phyloP scores from a whole-genome alignment of 2,113 vertebrate species.

The Pogona vitticeps region DNA sequence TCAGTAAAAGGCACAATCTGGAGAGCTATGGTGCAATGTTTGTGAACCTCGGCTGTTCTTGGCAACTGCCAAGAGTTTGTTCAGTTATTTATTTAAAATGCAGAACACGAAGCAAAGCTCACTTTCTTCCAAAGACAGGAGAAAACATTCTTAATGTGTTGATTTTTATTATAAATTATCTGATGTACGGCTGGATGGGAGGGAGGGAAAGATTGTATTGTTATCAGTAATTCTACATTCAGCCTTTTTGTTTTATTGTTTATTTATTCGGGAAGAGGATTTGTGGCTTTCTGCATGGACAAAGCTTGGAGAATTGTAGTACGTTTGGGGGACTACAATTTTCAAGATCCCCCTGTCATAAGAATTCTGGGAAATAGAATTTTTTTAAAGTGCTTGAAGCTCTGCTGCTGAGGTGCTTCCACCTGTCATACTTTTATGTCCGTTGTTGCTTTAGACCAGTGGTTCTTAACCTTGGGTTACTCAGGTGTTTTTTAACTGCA shows the following conservation, averaged over 20 bases:
- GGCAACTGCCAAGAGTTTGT: neutral
- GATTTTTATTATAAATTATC: neutral
- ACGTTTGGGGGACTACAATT: too few species aligned
- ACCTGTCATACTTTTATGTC: neutral
- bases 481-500: too few species aligned
- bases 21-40: slow-evolving; percentile 16
- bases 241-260: neutral
- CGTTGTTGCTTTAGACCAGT: too few species aligned
- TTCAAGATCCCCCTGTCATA: too few species aligned
- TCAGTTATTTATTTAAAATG: slow-evolving; percentile 24
- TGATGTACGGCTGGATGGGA: neutral
- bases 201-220: neutral
- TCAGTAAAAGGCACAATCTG: slow-evolving; percentile 19
- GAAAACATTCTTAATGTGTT: neutral
- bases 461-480: too few species aligned
- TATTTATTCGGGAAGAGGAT: neutral
- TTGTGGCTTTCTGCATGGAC: neutral
- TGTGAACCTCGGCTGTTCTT: slow-evolving; percentile 39
- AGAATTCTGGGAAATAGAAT: too few species aligned
- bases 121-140: slow-evolving; percentile 31
- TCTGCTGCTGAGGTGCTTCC: neutral
- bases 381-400: neutral
- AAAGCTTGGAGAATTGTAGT: neutral
- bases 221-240: neutral
- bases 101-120: slow-evolving; percentile 19